These are phyloP conservation scores for Steinernema feltiae DNA, from an alignment of 1,140 invertebrate species.

Conservation along the genomic window DNA sequence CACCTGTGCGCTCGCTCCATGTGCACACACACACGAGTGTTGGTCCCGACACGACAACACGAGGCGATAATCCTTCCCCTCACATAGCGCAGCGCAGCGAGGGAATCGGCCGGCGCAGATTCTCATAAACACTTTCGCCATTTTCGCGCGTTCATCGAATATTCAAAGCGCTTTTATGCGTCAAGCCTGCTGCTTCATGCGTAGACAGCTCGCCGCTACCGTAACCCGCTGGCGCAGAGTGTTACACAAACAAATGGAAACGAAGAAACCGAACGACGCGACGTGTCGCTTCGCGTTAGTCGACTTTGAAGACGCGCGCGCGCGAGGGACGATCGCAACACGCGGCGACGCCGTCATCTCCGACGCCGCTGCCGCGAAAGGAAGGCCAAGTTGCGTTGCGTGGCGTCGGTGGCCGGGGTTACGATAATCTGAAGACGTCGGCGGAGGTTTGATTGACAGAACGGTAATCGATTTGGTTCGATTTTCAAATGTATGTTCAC, in stretches of 20 bases:
- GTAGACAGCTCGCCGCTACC: neutral
- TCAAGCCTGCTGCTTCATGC: neutral
- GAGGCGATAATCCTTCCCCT: no score
- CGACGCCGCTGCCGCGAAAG: no score
- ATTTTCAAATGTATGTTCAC: conserved; percentile 11
- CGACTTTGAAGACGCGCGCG: neutral
- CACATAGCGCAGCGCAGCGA: no score
- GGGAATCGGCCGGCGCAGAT: no score
- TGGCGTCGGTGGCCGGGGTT: no score
- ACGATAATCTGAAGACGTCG: conserved; percentile 5
- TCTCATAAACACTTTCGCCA: no score
- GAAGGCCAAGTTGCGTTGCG: conserved; percentile 5
- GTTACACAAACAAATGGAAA: conserved; percentile 11
- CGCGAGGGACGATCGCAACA: neutral
- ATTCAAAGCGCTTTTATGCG: neutral
- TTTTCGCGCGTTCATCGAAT: neutral
- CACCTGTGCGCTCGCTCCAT: no score
- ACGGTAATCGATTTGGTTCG: conserved; percentile 7
- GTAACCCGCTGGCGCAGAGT: neutral
- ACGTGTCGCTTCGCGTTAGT: neutral
- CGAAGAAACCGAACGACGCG: neutral
- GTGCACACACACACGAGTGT: no score
- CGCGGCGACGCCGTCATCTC: no score
- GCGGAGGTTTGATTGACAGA: neutral
- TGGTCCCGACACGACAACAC: no score